These are phyloP conservation scores for Idaea biselata DNA, from an alignment of 2,888 invertebrate genomes.

Conservation along the genomic window DNA sequence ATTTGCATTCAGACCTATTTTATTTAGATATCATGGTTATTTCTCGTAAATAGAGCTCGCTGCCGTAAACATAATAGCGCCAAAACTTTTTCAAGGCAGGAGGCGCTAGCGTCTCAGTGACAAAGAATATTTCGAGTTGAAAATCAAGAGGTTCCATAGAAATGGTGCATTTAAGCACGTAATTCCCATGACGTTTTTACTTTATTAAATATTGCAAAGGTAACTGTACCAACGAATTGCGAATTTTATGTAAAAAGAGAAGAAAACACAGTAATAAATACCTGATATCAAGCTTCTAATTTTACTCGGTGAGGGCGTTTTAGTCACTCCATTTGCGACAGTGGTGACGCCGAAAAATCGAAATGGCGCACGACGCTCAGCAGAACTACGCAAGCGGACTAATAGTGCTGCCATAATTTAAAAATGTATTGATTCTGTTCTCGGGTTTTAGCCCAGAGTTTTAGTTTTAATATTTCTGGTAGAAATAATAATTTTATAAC, in stretches of 20 bases:
- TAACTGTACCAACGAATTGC: slow-evolving; percentile 8
- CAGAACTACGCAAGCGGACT: slow-evolving; percentile 36
- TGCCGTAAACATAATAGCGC: slow-evolving; percentile 11
- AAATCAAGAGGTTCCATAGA: background rate
- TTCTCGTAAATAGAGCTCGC: background rate
- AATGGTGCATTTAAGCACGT: background rate
- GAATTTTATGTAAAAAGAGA: background rate
- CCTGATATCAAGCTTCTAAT: slow-evolving; percentile 48
- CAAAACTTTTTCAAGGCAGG: slow-evolving; percentile 41
- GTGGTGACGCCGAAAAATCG: slow-evolving; percentile 57
- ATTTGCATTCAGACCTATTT: slow-evolving; percentile 7
- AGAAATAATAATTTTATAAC: too few species aligned
- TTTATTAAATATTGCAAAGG: background rate
- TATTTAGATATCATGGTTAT: background rate
- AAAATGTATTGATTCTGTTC: background rate
- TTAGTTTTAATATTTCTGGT: too few species aligned
- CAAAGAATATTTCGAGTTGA: slow-evolving; percentile 21
- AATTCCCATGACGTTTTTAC: background rate
- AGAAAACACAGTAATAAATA: slow-evolving; percentile 18
- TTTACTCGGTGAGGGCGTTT: slow-evolving; percentile 72
- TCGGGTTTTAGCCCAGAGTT: background rate
- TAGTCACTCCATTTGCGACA: slow-evolving; percentile 58
- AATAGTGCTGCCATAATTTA: background rate
- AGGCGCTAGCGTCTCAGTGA: slow-evolving; percentile 67
- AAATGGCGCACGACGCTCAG: slow-evolving; percentile 51